These are phyloP conservation scores for Kryphioiulus occultus DNA, from an alignment of 2,888 invertebrate genomes.

Conservation along the genomic window DNA sequence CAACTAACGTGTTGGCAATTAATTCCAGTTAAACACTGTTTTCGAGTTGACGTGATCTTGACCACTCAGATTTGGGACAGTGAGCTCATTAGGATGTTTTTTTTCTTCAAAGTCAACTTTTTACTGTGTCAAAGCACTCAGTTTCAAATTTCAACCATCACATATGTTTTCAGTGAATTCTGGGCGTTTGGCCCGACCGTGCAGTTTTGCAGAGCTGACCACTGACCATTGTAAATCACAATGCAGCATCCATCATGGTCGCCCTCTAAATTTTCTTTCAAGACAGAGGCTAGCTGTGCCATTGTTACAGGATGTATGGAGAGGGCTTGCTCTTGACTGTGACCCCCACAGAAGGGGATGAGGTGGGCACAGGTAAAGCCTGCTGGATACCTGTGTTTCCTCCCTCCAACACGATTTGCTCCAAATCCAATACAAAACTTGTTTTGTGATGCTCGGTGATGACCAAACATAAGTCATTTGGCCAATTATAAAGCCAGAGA, in stretches of 20 bases:
- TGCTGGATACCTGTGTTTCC: slow-evolving; percentile 18
- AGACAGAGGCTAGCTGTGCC: neutral
- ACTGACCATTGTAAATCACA: slow-evolving; percentile 31
- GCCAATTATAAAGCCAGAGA: neutral
- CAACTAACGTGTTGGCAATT: too few species aligned
- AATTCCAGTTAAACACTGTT: too few species aligned
- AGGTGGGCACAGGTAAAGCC: neutral
- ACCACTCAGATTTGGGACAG: neutral
- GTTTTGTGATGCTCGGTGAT: neutral
- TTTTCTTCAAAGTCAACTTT: neutral
- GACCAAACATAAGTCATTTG: slow-evolving; percentile 1
- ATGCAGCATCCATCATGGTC: slow-evolving; percentile 35
- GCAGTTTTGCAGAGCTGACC: neutral
- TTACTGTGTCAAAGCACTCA: neutral
- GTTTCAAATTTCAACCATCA: neutral
- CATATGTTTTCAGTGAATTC: neutral
- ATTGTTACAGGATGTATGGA: neutral
- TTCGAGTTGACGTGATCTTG: too few species aligned
- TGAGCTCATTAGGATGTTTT: neutral
- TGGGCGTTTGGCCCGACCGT: neutral
- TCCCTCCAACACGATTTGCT: neutral
- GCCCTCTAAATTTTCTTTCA: neutral
- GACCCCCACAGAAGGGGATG: neutral
- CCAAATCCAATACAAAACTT: slow-evolving; percentile 11
- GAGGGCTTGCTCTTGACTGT: slow-evolving; percentile 17